Evolutionary conservation across 2,888 invertebrate species (phyloP), one percentile per base, ranked within the genome.

Genomic region (Herminia tarsipennalis): DNA sequence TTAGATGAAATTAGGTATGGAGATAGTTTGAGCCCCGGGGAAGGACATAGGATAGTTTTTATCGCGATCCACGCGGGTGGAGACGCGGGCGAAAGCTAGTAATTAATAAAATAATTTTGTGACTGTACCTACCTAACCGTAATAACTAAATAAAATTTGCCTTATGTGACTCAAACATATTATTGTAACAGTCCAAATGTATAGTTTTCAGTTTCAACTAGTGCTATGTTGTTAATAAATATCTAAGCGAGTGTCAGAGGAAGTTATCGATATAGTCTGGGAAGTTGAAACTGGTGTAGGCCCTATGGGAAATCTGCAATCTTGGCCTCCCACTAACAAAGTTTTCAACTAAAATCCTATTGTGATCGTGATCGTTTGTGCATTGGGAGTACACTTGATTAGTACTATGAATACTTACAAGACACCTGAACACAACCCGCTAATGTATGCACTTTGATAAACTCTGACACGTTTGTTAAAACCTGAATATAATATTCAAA

Each of bases 331-430:
- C 78, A 72, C 81, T 90, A 88, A 89, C 88, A 88, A 90, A 91
- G 90, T 91, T 91, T 83, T 79, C 75, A 88, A 88, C 88, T 89
- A 77, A 88, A 88, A 87, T 87, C 86, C 83, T 88, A 88, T 90
- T 88, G 88, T 90, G 78, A 76, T 77, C 66, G n/a, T n/a, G n/a
- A n/a, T n/a, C n/a, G n/a, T n/a, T n/a, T 70, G 80, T 79, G 78
- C 80, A 74, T 82, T 79, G 81, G 76, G 66, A 74, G 74, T 74
- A 71, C 75, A 80, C 81, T 87, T 87, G 83, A 87, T 88, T 85
- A 83, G 79, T 74, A 67, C 41, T 55, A 47, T 70, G 66, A 65
- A 66, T 58, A 54, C 69, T 68, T 61, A 41, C 62, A 70, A 70
- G 47, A 41, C 52, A 61, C 57, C 43, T 20, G 5, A 53, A 24